These are phyloP conservation scores for Oxycera nigricornis DNA, from an alignment of 2,888 invertebrate genomes.

Conservation along the genomic window DNA sequence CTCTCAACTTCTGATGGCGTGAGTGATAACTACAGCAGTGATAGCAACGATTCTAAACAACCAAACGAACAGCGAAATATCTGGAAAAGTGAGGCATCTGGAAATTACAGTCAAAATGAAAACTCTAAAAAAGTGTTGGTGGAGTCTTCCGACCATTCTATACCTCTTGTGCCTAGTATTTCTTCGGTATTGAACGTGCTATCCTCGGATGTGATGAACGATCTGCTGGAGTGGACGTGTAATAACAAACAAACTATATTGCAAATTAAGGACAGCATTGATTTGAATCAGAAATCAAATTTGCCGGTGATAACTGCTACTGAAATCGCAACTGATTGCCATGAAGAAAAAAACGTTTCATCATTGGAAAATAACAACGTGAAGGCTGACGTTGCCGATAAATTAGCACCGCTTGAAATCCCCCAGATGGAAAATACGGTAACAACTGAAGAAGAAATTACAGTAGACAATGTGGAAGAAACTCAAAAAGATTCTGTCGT, in stretches of 20 bases:
- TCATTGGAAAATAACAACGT: not conserved
- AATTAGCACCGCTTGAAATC: not conserved
- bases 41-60: constrained; percentile 21
- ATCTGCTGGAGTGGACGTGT: constrained; percentile 26
- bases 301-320: not conserved
- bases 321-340: not conserved
- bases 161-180: not conserved
- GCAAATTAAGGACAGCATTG: constrained; percentile 23
- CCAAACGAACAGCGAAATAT: not conserved
- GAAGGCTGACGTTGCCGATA: too few species aligned
- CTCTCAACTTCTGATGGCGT: constrained; percentile 5
- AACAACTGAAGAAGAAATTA: not conserved
- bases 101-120: not conserved
- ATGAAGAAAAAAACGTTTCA: not conserved
- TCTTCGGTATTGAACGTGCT: constrained; percentile 15
- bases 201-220: constrained; percentile 9
- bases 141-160: not conserved
- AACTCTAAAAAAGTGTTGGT: not conserved
- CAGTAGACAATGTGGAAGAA: not conserved
- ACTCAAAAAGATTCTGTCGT: not conserved
- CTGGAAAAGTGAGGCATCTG: not conserved
- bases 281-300: constrained; percentile 14
- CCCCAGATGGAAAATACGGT: not conserved
- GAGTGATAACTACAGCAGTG: constrained; percentile 11
- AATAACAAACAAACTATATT: constrained; percentile 19